Base-by-base conservation (phyloP, 2,888 invertebrate species). In the Drosophila siamana region DNA sequence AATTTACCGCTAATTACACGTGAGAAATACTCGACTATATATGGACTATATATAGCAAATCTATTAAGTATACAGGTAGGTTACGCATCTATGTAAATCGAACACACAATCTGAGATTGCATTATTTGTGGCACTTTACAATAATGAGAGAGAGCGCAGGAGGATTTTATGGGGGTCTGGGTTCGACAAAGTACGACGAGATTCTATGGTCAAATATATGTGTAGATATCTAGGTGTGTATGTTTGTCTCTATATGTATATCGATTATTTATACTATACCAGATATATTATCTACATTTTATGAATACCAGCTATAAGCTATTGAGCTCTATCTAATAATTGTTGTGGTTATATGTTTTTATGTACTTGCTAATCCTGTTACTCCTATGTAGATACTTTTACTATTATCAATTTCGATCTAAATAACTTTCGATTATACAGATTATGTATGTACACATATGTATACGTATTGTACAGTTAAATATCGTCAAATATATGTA, bases 81-180 rank as follows among this genome's bases (percentile, higher is more conserved):
- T 26, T 48, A 52, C 48, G 74, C 50, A 47, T 43, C 61, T 61
- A 70, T 44, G 16, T 56, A 15, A 47, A 57, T 60, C 55, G 52
- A 65, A 62, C 19, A 57, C 57, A 60, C 50, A 69, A 51, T 48
- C 26, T 7, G 7, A 22, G 40, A 41, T 22, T 41, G 40, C 22
- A n/a, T 4, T 26, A 8, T 51, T 43, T 33, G 5, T 22, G 30
- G 47, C 54, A 60, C 36, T 77, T 62, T 67, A 70, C 55, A 71
- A 38, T 30, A 33, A 57, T 62, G 54, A 73, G 74, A 66, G 63
- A 51, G 61, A 54, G 61, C 41, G 43, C 41, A 36, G 24, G 40
- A 24, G 33, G 40, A 40, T 51, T 38, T 6, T 15, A 41, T n/a
- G 9, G 43, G 13, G 41, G n/a, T 36, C 15, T 16, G 15, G 15